Evolutionary conservation across 2,888 invertebrate species (phyloP).

Genomic region (Petrophora chlorosata): DNA sequence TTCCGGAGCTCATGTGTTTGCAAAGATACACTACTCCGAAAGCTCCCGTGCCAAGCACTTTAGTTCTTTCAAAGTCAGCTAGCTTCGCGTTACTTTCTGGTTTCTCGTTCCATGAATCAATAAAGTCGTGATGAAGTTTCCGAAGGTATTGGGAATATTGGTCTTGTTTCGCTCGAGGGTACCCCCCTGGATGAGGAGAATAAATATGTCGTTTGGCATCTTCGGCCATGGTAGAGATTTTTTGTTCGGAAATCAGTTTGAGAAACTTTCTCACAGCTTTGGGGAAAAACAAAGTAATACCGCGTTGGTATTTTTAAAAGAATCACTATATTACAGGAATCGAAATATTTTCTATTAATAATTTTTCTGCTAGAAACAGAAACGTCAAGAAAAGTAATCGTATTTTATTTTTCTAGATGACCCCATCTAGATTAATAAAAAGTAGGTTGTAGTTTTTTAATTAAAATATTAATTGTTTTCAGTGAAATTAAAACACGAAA

Average conservation of each 20-base stretch:
- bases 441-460: too few species aligned
- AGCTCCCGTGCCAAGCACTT: constrained; percentile 93
- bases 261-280: not conserved
- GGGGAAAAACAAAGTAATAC: too few species aligned
- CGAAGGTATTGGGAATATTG: constrained; percentile 62
- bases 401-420: too few species aligned
- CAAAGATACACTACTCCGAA: constrained; percentile 93
- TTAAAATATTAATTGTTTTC: too few species aligned
- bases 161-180: constrained; percentile 61
- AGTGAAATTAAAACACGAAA: too few species aligned
- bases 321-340: too few species aligned
- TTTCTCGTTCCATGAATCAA: constrained; percentile 69
- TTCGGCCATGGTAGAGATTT: constrained; percentile 46
- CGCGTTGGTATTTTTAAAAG: too few species aligned
- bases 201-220: constrained; percentile 39
- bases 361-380: too few species aligned
- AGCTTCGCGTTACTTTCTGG: constrained; percentile 50
- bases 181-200: constrained; percentile 50
- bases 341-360: too few species aligned
- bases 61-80: constrained; percentile 88
- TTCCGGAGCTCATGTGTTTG: constrained; percentile 82
- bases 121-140: constrained; percentile 65
- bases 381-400: too few species aligned
- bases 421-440: too few species aligned
- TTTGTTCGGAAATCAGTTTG: constrained; percentile 29